Base-by-base conservation (phyloP, 2,888 invertebrate species). In the Aphidoletes aphidimyza region DNA sequence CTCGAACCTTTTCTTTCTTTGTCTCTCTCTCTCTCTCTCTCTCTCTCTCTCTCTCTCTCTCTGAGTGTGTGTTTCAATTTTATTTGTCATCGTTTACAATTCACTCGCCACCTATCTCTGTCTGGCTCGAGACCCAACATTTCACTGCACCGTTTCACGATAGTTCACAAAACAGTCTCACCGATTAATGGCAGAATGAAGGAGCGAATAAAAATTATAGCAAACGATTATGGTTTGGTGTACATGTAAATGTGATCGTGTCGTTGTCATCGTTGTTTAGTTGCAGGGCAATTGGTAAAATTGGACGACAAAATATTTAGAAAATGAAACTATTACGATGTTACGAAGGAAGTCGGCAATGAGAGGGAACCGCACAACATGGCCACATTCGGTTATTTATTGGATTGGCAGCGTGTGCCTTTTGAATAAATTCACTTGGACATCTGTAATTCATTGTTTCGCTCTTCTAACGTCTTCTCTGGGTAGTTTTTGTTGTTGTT, bases 321-420 rank as follows among this genome's bases (percentile, higher is more conserved):
- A 54, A 54, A 54, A 54, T 54, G 22, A 26, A 54, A 54, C 54
- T 26, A 54, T 54, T 54, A 49, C 54, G 26, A 54, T 11, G 47
- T 19, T 8, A 49, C 49, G 49, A 49, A 3, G 49, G 17, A 19
- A 49, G 17, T 3, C 49, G 3, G 42, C 42, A 11, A 42, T 11
- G 47, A 47, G 2, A 42, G 54, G 54, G 54, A 54, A 26, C 54
- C 54, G 17, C 6, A 49, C 11, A 11, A 49, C 17, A 26, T 26
- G 22, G 54, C 54, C 2, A 11, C 17, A n/a, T 54, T n/a, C 6
- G n/a, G 54, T 54, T 54, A 54, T 54, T 54, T 54, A 54, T 54
- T 54, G 26, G 26, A 54, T 54, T 54, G 54, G 54, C 54, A 54
- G 54, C 54, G 54, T 54, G 54, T 54, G 54, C 54, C 54, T 54